Evolutionary conservation across 2,888 invertebrate genomes (phyloP).

Genomic region (Gasteruption jaculator): DNA sequence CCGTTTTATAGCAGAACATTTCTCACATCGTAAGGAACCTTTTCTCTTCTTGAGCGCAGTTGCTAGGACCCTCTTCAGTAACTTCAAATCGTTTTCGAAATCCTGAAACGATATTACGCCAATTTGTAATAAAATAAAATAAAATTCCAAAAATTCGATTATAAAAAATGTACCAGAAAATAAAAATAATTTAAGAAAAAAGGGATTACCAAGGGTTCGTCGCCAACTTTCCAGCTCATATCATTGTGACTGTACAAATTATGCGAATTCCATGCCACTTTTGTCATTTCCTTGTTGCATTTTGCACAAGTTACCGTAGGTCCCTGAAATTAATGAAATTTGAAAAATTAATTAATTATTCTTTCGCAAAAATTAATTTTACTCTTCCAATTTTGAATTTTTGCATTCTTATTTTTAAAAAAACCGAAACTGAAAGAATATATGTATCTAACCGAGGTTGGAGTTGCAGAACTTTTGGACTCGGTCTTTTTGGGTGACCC

Average conservation of each 20-base stretch:
- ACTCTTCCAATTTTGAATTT: too few relatives aligned
- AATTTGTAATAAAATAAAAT: background rate
- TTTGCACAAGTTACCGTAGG: slow-evolving; percentile 49
- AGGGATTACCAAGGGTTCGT: slow-evolving; percentile 54
- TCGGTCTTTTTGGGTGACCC: background rate
- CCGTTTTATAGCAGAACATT: slow-evolving; percentile 51
- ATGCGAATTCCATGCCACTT: slow-evolving; percentile 53
- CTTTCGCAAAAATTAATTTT: too few relatives aligned
- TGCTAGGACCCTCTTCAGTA: slow-evolving; percentile 52
- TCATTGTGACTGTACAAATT: slow-evolving; percentile 57
- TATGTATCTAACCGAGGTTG: too few relatives aligned
- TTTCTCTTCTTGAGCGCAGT: slow-evolving; percentile 49
- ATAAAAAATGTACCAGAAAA: background rate
- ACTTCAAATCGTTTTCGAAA: slow-evolving; percentile 50
- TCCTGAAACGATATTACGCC: slow-evolving; percentile 51
- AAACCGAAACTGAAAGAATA: too few relatives aligned
- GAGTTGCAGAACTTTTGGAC: background rate
- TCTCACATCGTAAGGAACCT: slow-evolving; percentile 55
- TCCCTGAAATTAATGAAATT: slow-evolving; percentile 14
- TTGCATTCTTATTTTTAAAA: too few relatives aligned
- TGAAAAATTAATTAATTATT: too few relatives aligned
- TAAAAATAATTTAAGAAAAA: slow-evolving; percentile 2
- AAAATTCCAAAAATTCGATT: background rate
- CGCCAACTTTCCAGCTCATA: slow-evolving; percentile 58
- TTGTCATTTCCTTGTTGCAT: slow-evolving; percentile 51